Percentiles rank a stretch among this genome's conserved stretches.
Evolutionary conservation across 2,113 vertebrate species (phyloP).

Genomic region (Rhodinocichla rosea): DNA sequence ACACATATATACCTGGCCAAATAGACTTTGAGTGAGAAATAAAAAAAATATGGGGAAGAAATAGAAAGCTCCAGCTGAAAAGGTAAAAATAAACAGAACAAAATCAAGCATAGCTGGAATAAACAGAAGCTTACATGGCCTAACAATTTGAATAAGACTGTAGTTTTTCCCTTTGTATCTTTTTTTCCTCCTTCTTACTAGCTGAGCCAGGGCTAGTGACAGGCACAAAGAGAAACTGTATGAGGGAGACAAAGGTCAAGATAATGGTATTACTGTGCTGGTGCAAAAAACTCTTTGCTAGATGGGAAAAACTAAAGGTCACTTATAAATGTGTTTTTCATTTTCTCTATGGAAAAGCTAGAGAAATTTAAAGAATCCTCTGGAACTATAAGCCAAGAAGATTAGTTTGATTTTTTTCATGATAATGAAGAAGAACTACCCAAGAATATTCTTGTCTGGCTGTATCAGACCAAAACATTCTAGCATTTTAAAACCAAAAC

Average conservation of each 20-base stretch:
- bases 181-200: background rate
- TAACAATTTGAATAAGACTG: background rate
- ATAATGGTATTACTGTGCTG: constrained; percentile 16
- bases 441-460: background rate
- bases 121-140: background rate
- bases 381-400: background rate
- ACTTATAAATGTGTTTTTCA: constrained; percentile 39
- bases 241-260: constrained; percentile 32
- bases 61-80: background rate
- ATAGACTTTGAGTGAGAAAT: background rate
- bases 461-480: background rate
- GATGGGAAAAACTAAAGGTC: constrained; percentile 42
- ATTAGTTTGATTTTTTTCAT: background rate
- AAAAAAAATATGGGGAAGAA: background rate
- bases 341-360: constrained; percentile 15
- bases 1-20: background rate
- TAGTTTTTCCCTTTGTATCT: background rate
- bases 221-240: constrained; percentile 29
- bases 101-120: background rate
- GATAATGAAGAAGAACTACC: background rate
- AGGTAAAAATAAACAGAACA: background rate
- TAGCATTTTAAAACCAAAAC: background rate
- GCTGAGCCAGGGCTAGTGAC: background rate
- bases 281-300: background rate
- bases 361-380: background rate